Base-by-base conservation (phyloP, 2,888 invertebrate species). In the Invenusta paracnida region DNA sequence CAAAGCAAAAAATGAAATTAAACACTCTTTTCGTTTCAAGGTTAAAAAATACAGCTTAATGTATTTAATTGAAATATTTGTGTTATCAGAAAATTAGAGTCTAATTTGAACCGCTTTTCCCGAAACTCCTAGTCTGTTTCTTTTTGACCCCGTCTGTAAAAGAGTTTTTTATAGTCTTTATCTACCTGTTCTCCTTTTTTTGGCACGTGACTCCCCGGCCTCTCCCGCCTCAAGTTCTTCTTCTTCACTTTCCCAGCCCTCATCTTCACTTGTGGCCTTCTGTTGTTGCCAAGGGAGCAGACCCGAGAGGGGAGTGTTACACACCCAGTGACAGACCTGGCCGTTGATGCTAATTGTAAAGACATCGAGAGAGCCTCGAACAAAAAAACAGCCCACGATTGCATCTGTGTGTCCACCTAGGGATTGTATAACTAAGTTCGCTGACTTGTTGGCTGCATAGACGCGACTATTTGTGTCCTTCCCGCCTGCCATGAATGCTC, bases 331-430 rank as follows among this genome's bases (percentile, higher is more conserved):
- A 90, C 94, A 94, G 0, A 96, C 82, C 31, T 84, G 48, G 92
- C 96, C 96, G 91, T 96, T 96, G 89, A 94, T 94, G 89, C 88
- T 89, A n/a, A 90, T 87, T 82, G 89, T 88, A 88, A 89, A 88
- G 87, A 97, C 92, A 92, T 98, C 95, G 88, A 97, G 93, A 88
- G 94, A 95, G 87, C 94, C 93, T 85, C 94, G 93, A 90, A 96
- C 95, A 92, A 99, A 98, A 91, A 95, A 98, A 82, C 95, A 95
- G 0, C 94, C 94, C 0, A 96, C 94, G 85, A 99, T 94, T 81
- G 94, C 93, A 90, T 96, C 96, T 0, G 95, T 94, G 90, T 98
- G 97, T 0, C 95, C 95, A 13, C 95, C 94, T 27, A 98, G 91
- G 0, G 94, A 93, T 89, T 94, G 95, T 87, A 94, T 94, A 84